Conservation (phyloP, 2,888 invertebrate species). For the Trissoscelio sp. region DNA sequence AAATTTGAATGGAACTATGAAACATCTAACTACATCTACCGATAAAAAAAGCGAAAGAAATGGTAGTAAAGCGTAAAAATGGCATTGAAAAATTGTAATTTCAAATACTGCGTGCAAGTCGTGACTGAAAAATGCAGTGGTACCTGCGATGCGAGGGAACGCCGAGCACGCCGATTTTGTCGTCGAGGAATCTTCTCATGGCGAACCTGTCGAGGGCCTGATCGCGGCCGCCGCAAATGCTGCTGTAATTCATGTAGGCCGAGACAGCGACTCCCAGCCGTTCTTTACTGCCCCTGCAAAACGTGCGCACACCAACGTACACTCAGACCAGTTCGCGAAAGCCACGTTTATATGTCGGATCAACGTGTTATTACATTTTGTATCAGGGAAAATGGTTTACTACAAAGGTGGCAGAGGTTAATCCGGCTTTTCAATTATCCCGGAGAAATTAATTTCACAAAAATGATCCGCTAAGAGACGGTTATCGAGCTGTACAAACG, state of each 20-base stretch:
- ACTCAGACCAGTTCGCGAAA: slow-evolving; percentile 15
- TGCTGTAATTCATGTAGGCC: slow-evolving; percentile 97
- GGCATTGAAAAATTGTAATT: neutral
- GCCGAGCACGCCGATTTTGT: slow-evolving; percentile 88
- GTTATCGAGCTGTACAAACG: neutral
- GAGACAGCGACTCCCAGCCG: slow-evolving; percentile 94
- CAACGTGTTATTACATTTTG: slow-evolving; percentile 58
- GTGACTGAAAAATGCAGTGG: slow-evolving; percentile 62
- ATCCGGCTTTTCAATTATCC: slow-evolving; percentile 46
- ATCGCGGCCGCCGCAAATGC: slow-evolving; percentile 92
- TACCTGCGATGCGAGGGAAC: slow-evolving; percentile 91
- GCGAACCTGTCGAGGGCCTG: slow-evolving; percentile 96
- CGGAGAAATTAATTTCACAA: slow-evolving; percentile 51
- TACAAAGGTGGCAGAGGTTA: slow-evolving; percentile 45
- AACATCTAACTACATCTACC: too few relatives aligned
- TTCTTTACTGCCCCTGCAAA: slow-evolving; percentile 90
- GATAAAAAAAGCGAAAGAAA: too few relatives aligned
- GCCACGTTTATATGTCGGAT: slow-evolving; percentile 29
- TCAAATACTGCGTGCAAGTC: slow-evolving; percentile 32
- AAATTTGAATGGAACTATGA: too few relatives aligned
- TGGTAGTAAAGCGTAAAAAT: too few relatives aligned
- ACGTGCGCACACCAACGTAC: slow-evolving; percentile 47
- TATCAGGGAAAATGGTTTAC: slow-evolving; percentile 47
- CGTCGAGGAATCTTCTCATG: slow-evolving; percentile 95
- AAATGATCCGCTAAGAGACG: slow-evolving; percentile 15